Percentiles rank a stretch among this genome's conserved stretches.
These are phyloP conservation scores for Drosophila melanica DNA, from an alignment of 1,140 invertebrate species.

Conservation along the genomic window DNA sequence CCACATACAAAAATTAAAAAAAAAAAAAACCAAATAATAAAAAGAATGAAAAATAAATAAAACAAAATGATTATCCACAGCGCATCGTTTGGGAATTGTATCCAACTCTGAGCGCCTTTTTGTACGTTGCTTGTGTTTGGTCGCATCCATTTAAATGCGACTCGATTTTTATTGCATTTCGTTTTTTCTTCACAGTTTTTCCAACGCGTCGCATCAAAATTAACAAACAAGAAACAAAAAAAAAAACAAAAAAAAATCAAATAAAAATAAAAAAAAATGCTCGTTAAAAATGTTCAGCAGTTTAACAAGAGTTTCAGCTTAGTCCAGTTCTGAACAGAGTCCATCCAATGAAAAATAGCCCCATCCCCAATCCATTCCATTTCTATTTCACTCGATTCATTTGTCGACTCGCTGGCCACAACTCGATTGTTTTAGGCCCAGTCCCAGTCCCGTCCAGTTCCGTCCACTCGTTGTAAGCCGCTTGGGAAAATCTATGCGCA, in stretches of 20 bases:
- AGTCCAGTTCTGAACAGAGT: not conserved
- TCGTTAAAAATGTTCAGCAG: constrained; percentile 37
- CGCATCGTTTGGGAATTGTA: constrained; percentile 28
- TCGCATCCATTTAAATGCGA: constrained; percentile 71
- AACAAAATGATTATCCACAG: constrained; percentile 5
- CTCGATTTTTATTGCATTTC: constrained; percentile 68
- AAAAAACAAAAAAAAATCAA: not conserved
- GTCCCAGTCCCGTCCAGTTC: constrained; percentile 1
- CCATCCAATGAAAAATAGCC: not conserved
- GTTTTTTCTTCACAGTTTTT: constrained; percentile 40
- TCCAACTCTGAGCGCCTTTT: constrained; percentile 34
- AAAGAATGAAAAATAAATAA: not conserved
- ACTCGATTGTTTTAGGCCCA: constrained; percentile 1
- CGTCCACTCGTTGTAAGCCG: constrained; percentile 25
- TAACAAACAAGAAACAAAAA: not conserved
- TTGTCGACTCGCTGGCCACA: constrained; percentile 8
- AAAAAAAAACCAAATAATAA: not conserved
- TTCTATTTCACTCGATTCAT: not conserved
- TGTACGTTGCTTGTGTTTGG: constrained; percentile 60
- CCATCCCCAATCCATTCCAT: not conserved
- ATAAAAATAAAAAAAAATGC: constrained; percentile 32
- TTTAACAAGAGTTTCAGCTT: constrained; percentile 24
- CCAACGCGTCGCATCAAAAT: constrained; percentile 42
- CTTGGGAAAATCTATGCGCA: constrained; percentile 54
- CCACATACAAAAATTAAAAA: constrained; percentile 21